A percentile compares a stretch with the other conserved stretches of the same genome.
phyloP scores from a whole-genome alignment of 2,888 invertebrate genomes.

The Vanessa cardui region DNA sequence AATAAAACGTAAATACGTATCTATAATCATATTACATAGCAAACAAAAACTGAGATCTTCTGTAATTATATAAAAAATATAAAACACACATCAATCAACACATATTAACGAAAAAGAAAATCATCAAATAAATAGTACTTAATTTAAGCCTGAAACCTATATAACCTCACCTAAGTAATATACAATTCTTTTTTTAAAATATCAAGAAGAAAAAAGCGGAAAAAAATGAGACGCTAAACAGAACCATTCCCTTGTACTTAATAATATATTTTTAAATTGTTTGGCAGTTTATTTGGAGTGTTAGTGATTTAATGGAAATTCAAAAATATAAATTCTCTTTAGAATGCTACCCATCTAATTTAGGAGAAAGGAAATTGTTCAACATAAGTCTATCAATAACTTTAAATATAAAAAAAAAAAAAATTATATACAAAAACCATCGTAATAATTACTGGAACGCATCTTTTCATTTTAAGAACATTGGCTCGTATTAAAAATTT shows the following conservation, averaged over 20 bases:
- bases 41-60: slow-evolving; percentile 58
- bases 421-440: too few species aligned
- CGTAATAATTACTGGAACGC: background rate
- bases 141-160: background rate
- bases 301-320: background rate
- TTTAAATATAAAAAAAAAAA: too few species aligned
- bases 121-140: background rate
- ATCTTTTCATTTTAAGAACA: background rate
- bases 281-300: slow-evolving; percentile 13
- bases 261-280: background rate
- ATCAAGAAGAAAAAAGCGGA: background rate
- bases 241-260: background rate
- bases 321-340: background rate
- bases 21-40: slow-evolving; percentile 40
- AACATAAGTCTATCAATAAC: too few species aligned
- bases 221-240: background rate
- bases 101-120: background rate
- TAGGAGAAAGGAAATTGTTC: too few species aligned
- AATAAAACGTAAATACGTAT: slow-evolving; percentile 32
- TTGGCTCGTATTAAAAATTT: background rate
- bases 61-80: slow-evolving; percentile 22
- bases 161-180: background rate
- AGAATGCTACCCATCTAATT: too few species aligned
- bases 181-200: background rate
- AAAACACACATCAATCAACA: slow-evolving; percentile 39